These are phyloP conservation scores for Camponotus vicinus DNA, from an alignment of 1,140 invertebrate genomes.

Conservation along the genomic window DNA sequence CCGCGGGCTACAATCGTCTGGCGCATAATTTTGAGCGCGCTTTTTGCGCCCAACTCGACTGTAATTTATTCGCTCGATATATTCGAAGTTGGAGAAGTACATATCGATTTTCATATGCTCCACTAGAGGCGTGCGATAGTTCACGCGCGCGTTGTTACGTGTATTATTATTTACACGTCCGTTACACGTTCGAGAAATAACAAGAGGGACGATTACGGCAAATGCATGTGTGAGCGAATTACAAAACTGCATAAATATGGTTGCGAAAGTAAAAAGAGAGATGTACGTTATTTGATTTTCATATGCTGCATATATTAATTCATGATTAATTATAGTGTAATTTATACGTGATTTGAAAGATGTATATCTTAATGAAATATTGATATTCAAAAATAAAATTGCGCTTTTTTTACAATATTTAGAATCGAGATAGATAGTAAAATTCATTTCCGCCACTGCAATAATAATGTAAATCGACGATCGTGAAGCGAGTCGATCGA, in stretches of 20 bases:
- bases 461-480: slow-evolving; percentile 44
- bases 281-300: background rate
- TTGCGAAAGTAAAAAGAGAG: background rate
- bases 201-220: background rate
- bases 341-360: no score
- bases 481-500: slow-evolving; percentile 44
- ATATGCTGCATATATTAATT: background rate
- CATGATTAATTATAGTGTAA: background rate
- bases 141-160: background rate
- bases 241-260: background rate
- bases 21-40: slow-evolving; percentile 49
- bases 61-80: slow-evolving; percentile 12
- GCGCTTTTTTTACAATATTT: background rate
- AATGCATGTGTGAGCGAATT: background rate
- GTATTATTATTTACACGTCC: background rate
- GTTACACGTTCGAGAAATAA: background rate
- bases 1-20: slow-evolving; percentile 35
- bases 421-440: no score
- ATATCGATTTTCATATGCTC: slow-evolving; percentile 23
- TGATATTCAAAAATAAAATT: background rate
- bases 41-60: background rate
- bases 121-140: background rate
- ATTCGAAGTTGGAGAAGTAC: slow-evolving; percentile 20
- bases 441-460: background rate
- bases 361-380: background rate